Conservation (phyloP, 1,140 invertebrate species). For the Drosophila mayri region DNA sequence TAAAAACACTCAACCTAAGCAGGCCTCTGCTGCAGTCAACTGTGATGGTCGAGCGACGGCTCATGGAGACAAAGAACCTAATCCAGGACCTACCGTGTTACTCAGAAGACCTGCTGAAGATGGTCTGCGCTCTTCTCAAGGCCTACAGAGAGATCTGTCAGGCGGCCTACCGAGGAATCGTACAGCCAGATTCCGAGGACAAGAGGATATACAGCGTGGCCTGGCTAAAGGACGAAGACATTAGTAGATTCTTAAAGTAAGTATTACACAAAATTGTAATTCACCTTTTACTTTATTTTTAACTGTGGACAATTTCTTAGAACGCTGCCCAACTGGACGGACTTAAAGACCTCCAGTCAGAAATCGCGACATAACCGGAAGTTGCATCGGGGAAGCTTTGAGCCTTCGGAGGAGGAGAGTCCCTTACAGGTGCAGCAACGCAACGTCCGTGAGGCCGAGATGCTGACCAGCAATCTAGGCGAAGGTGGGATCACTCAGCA, state of each 20-base stretch:
- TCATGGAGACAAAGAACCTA: constrained; percentile 89
- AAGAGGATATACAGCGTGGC: constrained; percentile 93
- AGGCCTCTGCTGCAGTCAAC: constrained; percentile 89
- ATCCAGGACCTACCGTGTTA: constrained; percentile 89
- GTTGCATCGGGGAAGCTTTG: constrained; percentile 74
- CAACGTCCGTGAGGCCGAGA: constrained; percentile 95
- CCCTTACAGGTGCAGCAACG: constrained; percentile 92
- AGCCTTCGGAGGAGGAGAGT: constrained; percentile 89
- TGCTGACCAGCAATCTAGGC: constrained; percentile 94
- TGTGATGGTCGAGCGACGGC: constrained; percentile 89
- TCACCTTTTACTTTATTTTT: background rate
- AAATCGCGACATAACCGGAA: constrained; percentile 80
- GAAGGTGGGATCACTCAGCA: constrained; percentile 93
- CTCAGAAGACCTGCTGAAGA: constrained; percentile 83
- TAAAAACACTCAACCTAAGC: constrained; percentile 87
- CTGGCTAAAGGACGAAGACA: constrained; percentile 98
- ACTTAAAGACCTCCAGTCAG: constrained; percentile 88
- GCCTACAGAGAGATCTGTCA: constrained; percentile 92
- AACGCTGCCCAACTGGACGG: constrained; percentile 93
- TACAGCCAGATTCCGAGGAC: constrained; percentile 92
- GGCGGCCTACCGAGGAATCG: constrained; percentile 90
- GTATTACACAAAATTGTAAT: background rate
- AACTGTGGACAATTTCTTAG: constrained; percentile 82
- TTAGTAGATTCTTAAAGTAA: constrained; percentile 94
- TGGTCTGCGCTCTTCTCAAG: constrained; percentile 86